Evolutionary conservation across 2,888 invertebrate genomes (phyloP), one percentile per base, ranked within the genome.

Genomic region (Amphimallon solstitiale): DNA sequence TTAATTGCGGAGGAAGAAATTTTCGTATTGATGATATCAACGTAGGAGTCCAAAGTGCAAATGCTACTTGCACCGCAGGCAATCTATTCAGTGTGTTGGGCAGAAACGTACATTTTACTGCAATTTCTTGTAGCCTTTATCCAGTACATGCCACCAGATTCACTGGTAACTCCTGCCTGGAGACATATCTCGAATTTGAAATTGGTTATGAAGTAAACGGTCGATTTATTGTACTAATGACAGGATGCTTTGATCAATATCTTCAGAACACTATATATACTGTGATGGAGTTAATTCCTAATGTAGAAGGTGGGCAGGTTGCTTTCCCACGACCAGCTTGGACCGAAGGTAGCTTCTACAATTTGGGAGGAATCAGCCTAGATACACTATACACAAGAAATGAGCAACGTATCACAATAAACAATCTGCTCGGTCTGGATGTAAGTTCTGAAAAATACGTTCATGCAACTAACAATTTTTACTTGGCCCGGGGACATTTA

Each of bases 401-500:
- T 17, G 70, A 37, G 0, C 81, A 81, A 73, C 70, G 77, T 21
- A 60, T 43, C 2, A 79, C 78, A 0, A 76, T 81, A n/a, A 81
- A 81, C 63, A 56, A 34, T 10, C 71, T 77, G 19, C 34, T 81
- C 2, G 80, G 79, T 1, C 71, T 80, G 19, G 15, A 72, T 1
- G 49, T 62, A 1, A 49, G 46, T 14, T 75, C 75, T 34, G 75
- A 73, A 0, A 82, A 81, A 69, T 87, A 87, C 73, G 78, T 89
- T 1, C 83, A 84, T 1, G 75, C 61, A 35, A 75, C 71, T 0
- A 83, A 81, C 2, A 70, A 74, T 63, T 78, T 74, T 65, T 84
- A 75, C 74, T 75, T 90, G 60, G 80, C 89, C 0, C 84, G 88
- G 43, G 90, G 89, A 2, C 90, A 90, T 72, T 79, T 89, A 49